phyloP scores from a whole-genome alignment of 2,797 vertebrate genomes.

The Buceros bicornis region DNA sequence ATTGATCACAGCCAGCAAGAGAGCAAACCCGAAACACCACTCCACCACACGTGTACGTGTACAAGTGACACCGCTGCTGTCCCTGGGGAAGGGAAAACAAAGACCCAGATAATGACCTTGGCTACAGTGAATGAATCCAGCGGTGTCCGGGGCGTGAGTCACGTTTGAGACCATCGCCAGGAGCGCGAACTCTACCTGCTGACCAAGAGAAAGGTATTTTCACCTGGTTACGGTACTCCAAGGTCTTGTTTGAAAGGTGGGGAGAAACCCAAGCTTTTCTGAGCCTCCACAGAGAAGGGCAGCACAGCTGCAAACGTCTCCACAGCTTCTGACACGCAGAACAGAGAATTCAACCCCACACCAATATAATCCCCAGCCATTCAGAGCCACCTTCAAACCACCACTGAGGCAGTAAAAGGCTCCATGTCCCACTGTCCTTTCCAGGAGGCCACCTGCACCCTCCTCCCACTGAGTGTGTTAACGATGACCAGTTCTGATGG shows the following conservation, averaged over 20 bases:
- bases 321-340: background rate
- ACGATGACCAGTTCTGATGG: background rate
- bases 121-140: background rate
- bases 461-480: background rate
- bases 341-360: background rate
- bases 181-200: rapidly evolving
- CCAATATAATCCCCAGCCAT: rapidly evolving
- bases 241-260: background rate
- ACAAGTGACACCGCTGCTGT: background rate
- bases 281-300: background rate
- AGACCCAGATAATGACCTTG: background rate
- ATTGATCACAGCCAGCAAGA: background rate
- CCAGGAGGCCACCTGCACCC: background rate
- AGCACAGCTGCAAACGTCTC: background rate
- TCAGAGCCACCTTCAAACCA: background rate
- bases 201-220: background rate
- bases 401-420: background rate
- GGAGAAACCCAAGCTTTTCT: background rate
- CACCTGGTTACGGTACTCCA: background rate
- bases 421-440: background rate
- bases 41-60: background rate
- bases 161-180: background rate
- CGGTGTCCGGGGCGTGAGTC: background rate
- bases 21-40: background rate
- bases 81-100: background rate